Percentiles rank a stretch among this genome's conserved stretches.
Conservation (phyloP, 2,888 invertebrate genomes). For the Lochmaea crataegi region DNA sequence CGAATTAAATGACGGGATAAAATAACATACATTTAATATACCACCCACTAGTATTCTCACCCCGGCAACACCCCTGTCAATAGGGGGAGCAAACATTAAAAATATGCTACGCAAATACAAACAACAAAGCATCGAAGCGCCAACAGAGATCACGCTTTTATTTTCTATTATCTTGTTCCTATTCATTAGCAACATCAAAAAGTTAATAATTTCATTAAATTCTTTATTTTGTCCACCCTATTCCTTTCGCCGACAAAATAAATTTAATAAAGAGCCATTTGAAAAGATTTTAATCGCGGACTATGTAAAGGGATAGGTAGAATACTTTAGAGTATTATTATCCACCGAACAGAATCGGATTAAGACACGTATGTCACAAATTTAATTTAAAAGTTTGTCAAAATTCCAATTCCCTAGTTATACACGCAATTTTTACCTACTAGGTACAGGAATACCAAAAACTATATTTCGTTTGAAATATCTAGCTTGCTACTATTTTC, state of each 20-base stretch:
- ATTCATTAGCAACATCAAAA: slow-evolving; percentile 54
- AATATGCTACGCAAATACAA: slow-evolving; percentile 24
- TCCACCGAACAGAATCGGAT: background rate
- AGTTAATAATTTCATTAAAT: slow-evolving; percentile 53
- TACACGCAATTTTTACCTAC: too few species aligned
- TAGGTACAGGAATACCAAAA: too few species aligned
- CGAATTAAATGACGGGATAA: background rate
- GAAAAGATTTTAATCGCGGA: slow-evolving; percentile 37
- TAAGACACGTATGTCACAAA: background rate
- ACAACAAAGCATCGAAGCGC: slow-evolving; percentile 22
- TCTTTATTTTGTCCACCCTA: slow-evolving; percentile 49
- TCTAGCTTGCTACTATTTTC: too few species aligned
- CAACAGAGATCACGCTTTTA: slow-evolving; percentile 39
- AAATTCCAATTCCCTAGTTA: too few species aligned
- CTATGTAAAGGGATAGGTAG: slow-evolving; percentile 31
- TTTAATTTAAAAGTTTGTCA: too few species aligned
- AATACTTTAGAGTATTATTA: background rate
- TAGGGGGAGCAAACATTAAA: slow-evolving; percentile 16
- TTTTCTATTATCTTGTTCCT: slow-evolving; percentile 43
- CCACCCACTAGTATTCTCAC: slow-evolving; percentile 16
- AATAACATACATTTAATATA: slow-evolving; percentile 8
- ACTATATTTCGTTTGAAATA: too few species aligned
- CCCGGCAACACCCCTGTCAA: slow-evolving; percentile 24
- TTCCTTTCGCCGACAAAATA: slow-evolving; percentile 42
- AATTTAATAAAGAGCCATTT: slow-evolving; percentile 46